Conservation (phyloP, 2,113 vertebrate species). For the Rhegmatorhina hoffmannsi region DNA sequence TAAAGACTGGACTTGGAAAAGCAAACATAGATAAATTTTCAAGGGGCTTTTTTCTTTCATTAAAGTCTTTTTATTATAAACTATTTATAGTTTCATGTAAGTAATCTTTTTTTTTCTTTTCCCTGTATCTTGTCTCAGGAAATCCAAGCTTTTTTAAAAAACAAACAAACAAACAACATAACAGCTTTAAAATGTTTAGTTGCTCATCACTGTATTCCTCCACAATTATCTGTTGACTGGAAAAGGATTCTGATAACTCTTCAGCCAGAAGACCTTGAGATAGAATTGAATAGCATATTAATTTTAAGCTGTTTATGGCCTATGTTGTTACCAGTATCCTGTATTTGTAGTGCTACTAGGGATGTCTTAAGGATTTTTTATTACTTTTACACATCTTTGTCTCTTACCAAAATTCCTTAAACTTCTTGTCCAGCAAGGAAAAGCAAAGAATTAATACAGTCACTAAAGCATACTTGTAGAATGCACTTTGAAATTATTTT, state of each 20-base stretch:
- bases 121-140: not conserved
- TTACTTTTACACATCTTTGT: not conserved
- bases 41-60: not conserved
- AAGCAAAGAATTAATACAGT: not conserved
- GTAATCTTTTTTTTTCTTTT: fast-evolving
- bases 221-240: not conserved
- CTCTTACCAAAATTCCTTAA: not conserved
- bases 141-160: not conserved
- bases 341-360: not conserved
- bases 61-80: not conserved
- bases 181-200: not conserved
- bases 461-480: not conserved
- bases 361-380: not conserved
- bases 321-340: not conserved
- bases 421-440: not conserved
- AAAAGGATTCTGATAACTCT: not conserved
- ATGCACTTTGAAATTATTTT: not conserved
- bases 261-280: not conserved
- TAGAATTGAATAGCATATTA: not conserved
- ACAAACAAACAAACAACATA: no score
- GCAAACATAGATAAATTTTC: not conserved
- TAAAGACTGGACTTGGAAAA: not conserved
- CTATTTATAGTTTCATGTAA: not conserved
- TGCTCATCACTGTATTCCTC: not conserved
- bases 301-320: not conserved